Evolutionary conservation across 1,140 invertebrate species (phyloP).

Genomic region (Meloidogyne hapla): DNA sequence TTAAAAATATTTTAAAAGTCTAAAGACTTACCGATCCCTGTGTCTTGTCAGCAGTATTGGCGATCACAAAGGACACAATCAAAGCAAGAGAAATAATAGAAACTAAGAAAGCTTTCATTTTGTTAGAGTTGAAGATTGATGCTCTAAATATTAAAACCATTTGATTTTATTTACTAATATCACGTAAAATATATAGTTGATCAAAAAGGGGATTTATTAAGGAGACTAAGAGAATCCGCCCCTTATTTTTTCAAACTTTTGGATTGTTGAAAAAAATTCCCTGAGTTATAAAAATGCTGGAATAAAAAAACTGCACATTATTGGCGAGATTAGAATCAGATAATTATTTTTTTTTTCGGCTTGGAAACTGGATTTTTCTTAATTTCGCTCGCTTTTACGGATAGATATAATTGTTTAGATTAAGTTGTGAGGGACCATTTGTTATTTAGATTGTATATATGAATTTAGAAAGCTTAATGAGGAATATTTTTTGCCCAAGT

Average conservation of each 20-base stretch:
- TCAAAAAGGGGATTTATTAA: neutral
- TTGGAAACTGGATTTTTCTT: neutral
- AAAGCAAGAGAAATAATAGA: slow-evolving; percentile 8
- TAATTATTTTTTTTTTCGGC: neutral
- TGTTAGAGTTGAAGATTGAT: slow-evolving; percentile 18
- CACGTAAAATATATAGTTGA: slow-evolving; percentile 16
- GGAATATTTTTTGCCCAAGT: too few relatives aligned
- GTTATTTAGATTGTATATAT: too few relatives aligned
- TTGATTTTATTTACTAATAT: neutral
- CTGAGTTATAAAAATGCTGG: too few relatives aligned
- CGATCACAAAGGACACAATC: slow-evolving; percentile 8
- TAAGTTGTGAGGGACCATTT: neutral
- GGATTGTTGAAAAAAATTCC: neutral
- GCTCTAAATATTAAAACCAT: slow-evolving; percentile 13
- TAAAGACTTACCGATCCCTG: slow-evolving; percentile 5
- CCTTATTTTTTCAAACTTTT: neutral
- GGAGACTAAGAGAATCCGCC: neutral
- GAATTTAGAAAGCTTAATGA: neutral
- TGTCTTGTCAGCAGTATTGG: slow-evolving; percentile 23
- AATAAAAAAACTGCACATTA: neutral
- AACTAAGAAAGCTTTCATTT: slow-evolving; percentile 12
- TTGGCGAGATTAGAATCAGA: neutral
- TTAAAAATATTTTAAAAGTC: neutral
- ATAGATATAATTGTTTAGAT: neutral
- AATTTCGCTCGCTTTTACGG: neutral